Evolutionary conservation across 2,888 invertebrate species (phyloP), one percentile per base, ranked within the genome.

Genomic region (Dynastes grantii): DNA sequence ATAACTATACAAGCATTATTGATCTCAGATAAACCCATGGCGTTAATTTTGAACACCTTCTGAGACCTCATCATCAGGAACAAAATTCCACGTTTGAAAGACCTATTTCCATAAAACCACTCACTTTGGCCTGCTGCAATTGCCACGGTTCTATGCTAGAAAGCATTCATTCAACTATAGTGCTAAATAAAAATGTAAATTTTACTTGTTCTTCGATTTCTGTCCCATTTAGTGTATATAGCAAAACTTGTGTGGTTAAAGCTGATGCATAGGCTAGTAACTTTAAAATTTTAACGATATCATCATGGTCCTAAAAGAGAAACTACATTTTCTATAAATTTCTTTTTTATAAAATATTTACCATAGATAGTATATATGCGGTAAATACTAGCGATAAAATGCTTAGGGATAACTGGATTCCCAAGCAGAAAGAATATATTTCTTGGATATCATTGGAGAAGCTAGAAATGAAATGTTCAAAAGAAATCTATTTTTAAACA

Each of bases 101-200:
- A 3, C 65, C 61, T 75, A 58, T 75, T 76, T n/a, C 79, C 78
- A 58, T 79, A 79, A 63, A 80, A 80, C 81, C 81, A 81, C 9
- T 79, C 58, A 27, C 70, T 76, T 13, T 79, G 40, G n/a, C 76
- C 79, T 70, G 63, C 78, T 5, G 80, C 77, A 32, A 53, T 73
- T 9, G 80, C 77, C 63, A 81, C 76, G 11, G 71, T 61, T 68
- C 63, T 65, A 68, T 79, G 73, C 81, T 81, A 37, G 16, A 78
- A 80, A 29, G 5, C n/a, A 3, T 53, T 61, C 1, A 53, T 53
- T 16, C 2, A 53, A 0, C 1, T 6, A 6, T 37, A 0, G 32
- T 37, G 32, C n/a, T 8, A 51, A 11, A 2, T 51, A 11, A 51
- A 51, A 51, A 51, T 51, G 0, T 3, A 8, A 51, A 8, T 13